Percentiles rank a stretch among this genome's conserved stretches.
These are phyloP conservation scores for Montipora efflorescens DNA, from an alignment of 64 coral and sea anemone species.

Conservation along the genomic window DNA sequence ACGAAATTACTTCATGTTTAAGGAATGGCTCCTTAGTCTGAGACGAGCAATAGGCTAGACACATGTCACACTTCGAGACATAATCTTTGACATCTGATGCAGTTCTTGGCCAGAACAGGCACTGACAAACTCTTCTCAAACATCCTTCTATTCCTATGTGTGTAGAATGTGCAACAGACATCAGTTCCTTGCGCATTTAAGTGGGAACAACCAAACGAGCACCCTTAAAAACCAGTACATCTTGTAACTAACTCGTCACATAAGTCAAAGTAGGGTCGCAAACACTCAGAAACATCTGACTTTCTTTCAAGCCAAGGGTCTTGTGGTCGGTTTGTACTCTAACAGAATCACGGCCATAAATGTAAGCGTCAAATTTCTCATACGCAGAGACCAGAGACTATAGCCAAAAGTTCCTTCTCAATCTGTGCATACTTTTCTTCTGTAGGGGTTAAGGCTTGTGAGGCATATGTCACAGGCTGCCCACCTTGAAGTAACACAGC, in stretches of 20 bases:
- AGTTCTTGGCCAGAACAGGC: not conserved
- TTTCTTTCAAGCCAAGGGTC: conserved; percentile 6
- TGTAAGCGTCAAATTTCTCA: conserved; percentile 45
- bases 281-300: not conserved
- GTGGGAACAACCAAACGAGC: conserved; percentile 6
- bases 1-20: not conserved
- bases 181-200: not conserved
- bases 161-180: not conserved
- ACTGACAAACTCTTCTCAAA: not conserved
- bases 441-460: conserved; percentile 12
- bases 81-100: not conserved
- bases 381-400: conserved; percentile 55
- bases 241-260: not conserved
- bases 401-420: conserved; percentile 42
- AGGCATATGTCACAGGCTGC: conserved; percentile 50
- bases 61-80: not conserved
- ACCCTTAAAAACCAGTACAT: not conserved
- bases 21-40: not conserved
- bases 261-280: not conserved
- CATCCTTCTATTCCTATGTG: not conserved
- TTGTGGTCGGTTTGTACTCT: conserved; percentile 49
- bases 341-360: conserved; percentile 43
- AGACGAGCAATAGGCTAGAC: not conserved
- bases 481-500: conserved; percentile 36
- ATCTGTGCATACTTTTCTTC: conserved; percentile 59